Evolutionary conservation across 2,113 vertebrate genomes (phyloP), one percentile per base, ranked within the genome.

Genomic region (Meleagris gallopavo): DNA sequence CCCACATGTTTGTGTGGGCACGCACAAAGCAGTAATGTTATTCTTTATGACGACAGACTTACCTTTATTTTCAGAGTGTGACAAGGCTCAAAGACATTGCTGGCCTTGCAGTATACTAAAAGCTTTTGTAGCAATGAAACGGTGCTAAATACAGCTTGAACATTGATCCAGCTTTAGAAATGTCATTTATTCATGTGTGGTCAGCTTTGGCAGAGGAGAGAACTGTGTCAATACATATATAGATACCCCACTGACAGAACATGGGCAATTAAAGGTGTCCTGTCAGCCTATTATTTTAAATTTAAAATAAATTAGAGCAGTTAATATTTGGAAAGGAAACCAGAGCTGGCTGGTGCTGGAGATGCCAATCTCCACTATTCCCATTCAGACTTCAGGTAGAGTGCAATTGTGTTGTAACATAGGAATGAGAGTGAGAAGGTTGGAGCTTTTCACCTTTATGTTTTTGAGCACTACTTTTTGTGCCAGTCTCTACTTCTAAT

Each of bases 101-200:
- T 54, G 36, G 45, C 38, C n/a, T 71, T 40, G 32, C 17, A 34
- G 7, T 18, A 9, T 4, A 29, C 5, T 54, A 10, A 34, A 71
- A 67, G 17, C 36, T 27, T 52, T 16, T 64, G 30, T 10, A 24
- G 30, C 34, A 69, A 50, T 45, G 54, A 43, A 69, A 32, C 8
- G 48, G 30, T 29, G 29, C 30, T 55, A 14, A 55, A 34, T 10
- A 54, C 4, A 52, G 38, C 24, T 75, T n/a, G 30, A 65, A 13
- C 2, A 5, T 18, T 12, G 30, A 20, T n/a, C 45, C 29, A 36
- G 3, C 40, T 90, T 20, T 65, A 52, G 40, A 43, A 55, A 48
- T 7, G 27, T 57, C 4, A 18, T 5, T 29, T 38, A 27, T 2
- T 38, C 60, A 20, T 0, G 2, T 15, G 36, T 24, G 57, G 17